Evolutionary conservation across 1,140 invertebrate species (phyloP), one percentile per base, ranked within the genome.

Genomic region (Brachionus paranguensis): DNA sequence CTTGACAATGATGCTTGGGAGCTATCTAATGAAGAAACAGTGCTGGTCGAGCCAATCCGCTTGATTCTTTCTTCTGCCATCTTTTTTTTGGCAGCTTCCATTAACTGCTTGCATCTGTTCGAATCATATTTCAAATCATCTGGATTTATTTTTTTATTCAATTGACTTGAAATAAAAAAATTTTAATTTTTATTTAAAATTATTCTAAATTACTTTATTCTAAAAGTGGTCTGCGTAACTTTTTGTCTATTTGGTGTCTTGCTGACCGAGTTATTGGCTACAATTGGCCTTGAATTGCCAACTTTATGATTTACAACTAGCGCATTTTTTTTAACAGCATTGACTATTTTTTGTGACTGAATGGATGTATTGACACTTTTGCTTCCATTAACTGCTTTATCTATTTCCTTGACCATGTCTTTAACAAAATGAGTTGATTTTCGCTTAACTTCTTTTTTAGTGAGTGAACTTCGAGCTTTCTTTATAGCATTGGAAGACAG

Each of bases 241-340:
- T 72, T 72, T 41, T 37, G 68, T 45, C 37, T 72, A 45, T 20
- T 43, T 41, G 68, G 68, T 8, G 68, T 43, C 10, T 45, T 72
- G 1, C 0, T 20, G 8, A 43, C 29, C 8, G 33, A 43, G 12
- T 41, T 72, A 17, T 72, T 72, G 29, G 33, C 41, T 7, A 43
- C 43, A 41, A 43, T 72, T 37, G 29, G 10, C 17, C 7, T 72
- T 11, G 8, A 72, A 47, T 4, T 24, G 4, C 1, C 27, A 27
- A 50, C 11, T 47, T 76, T 76, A n/a, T 76, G 72, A 29, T 76
- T 76, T 5, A 76, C 72, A 11, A 76, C 72, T 20, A 76, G 17
- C 7, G 45, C 45, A 76, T 76, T 76, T 24, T 43, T 41, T 45
- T 72, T 72, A 10, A 72, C 68, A 7, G 68, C 68, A 72, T 37